These are phyloP conservation scores for Parotocinclus haroldoi DNA, from an alignment of 2,797 vertebrate genomes.

Conservation along the genomic window DNA sequence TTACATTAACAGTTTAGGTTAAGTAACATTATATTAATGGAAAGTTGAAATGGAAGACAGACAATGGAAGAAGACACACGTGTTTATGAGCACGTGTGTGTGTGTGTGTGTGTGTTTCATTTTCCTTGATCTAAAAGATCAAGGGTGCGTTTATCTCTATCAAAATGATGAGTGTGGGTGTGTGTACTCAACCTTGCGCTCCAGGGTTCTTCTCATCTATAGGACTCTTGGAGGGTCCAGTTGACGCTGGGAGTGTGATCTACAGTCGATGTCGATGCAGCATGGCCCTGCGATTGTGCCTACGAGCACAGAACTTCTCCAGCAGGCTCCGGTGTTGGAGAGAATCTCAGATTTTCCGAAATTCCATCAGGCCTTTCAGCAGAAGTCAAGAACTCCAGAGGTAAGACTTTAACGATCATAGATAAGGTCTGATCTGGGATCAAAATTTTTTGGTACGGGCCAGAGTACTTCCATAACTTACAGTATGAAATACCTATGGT, in stretches of 20 bases:
- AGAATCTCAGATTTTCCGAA: neutral
- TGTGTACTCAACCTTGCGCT: conserved; percentile 24
- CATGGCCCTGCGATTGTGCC: conserved; percentile 32
- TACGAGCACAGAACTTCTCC: neutral
- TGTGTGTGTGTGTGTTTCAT: neutral
- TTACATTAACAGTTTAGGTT: too few species aligned
- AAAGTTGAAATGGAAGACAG: too few species aligned
- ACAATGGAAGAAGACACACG: too few species aligned
- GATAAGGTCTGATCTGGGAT: neutral
- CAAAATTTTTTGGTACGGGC: neutral
- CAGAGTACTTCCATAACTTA: neutral
- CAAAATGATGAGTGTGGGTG: conserved; percentile 2
- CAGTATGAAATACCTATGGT: neutral
- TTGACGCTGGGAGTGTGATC: neutral
- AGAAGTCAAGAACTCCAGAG: neutral
- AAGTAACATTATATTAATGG: too few species aligned
- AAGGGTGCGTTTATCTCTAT: conserved; percentile 9
- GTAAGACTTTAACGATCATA: neutral
- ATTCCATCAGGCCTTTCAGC: neutral
- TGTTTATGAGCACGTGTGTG: too few species aligned
- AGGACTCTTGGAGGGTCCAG: neutral
- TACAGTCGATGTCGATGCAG: neutral
- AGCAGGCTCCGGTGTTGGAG: neutral
- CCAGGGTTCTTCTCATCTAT: neutral
- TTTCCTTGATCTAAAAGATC: neutral